Percentiles rank a stretch among this genome's conserved stretches.
These are phyloP conservation scores for Carcinoscorpius rotundicauda DNA, from an alignment of 1,140 invertebrate species.

Conservation along the genomic window DNA sequence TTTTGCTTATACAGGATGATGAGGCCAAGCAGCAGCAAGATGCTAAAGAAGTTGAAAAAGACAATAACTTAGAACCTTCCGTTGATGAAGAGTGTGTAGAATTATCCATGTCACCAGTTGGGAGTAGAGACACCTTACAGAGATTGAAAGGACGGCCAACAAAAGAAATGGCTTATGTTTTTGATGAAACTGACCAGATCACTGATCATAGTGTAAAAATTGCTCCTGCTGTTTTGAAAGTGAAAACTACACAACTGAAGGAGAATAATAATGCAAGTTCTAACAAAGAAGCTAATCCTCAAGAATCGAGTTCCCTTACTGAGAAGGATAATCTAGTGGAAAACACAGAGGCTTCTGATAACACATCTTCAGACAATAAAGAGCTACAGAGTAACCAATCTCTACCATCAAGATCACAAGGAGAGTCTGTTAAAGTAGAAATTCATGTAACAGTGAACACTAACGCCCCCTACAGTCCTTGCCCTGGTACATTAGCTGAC, in stretches of 20 bases:
- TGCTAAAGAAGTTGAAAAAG: constrained; percentile 6
- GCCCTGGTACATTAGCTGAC: constrained; percentile 58
- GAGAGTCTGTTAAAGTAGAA: constrained; percentile 25
- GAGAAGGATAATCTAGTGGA: too few relatives aligned
- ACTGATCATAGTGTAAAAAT: too few relatives aligned
- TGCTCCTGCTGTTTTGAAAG: too few relatives aligned
- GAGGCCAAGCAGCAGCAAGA: constrained; percentile 12
- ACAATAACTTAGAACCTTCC: background rate
- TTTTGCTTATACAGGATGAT: constrained; percentile 11
- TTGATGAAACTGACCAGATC: too few relatives aligned
- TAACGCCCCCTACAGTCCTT: constrained; percentile 30
- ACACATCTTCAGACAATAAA: too few relatives aligned
- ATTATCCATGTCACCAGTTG: constrained; percentile 10
- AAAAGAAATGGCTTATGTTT: too few relatives aligned
- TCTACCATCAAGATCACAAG: background rate
- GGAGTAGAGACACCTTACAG: constrained; percentile 15
- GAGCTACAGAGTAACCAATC: too few relatives aligned
- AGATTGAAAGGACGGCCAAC: constrained; percentile 4
- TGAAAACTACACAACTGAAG: too few relatives aligned
- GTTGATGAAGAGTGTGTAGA: constrained; percentile 13
- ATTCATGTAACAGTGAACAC: constrained; percentile 33
- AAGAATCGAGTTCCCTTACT: too few relatives aligned
- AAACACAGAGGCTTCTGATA: too few relatives aligned
- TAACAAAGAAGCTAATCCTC: too few relatives aligned
- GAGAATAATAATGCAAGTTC: too few relatives aligned